These are phyloP conservation scores for Aplidium turbinatum DNA, from an alignment of 23 tunicate genomes.

Conservation along the genomic window DNA sequence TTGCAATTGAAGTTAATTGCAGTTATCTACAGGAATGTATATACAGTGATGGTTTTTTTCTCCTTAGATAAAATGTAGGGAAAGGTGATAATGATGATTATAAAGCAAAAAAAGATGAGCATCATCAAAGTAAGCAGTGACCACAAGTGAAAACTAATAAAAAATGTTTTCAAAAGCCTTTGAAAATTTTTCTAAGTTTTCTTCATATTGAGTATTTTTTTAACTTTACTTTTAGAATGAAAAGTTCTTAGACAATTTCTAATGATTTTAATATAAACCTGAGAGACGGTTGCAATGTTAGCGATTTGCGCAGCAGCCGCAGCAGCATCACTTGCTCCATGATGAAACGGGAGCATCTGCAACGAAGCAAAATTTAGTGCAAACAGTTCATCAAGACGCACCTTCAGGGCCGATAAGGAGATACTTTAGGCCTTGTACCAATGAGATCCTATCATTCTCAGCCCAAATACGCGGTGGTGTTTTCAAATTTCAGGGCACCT, in stretches of 20 bases:
- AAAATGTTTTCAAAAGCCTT: background rate
- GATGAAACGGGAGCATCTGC: background rate
- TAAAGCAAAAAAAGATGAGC: background rate
- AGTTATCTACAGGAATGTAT: no score
- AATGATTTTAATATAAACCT: slow-evolving; percentile 17
- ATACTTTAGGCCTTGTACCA: no score
- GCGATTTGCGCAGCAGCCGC: slow-evolving; percentile 59
- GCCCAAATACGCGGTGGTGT: no score
- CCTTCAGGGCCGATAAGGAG: no score
- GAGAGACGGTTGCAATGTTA: slow-evolving; percentile 47
- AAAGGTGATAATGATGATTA: no score
- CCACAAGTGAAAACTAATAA: background rate
- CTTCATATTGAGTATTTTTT: background rate
- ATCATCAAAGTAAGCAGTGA: background rate
- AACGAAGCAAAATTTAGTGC: no score
- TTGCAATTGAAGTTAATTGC: background rate
- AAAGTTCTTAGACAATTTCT: background rate
- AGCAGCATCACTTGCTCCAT: slow-evolving; percentile 23
- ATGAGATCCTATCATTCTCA: no score
- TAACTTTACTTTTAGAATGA: background rate
- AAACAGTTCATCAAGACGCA: no score
- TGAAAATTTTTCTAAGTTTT: background rate
- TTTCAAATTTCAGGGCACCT: no score
- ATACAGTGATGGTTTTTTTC: no score
- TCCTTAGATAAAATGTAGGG: no score